Conservation (phyloP, 2,797 vertebrate genomes). For the Podargus strigoides region DNA sequence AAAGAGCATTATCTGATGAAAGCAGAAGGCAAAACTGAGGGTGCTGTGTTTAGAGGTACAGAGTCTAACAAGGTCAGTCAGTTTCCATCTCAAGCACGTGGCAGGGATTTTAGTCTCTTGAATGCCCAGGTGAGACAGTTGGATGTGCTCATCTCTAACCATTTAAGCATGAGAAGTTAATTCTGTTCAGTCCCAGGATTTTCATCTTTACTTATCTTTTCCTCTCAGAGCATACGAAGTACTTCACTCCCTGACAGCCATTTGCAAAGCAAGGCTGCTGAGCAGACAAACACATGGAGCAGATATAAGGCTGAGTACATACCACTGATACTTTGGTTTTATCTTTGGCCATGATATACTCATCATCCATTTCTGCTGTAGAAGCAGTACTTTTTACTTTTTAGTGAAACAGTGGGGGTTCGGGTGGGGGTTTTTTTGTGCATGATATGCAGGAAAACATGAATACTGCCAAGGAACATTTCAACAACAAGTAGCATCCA, state of each 20-base stretch:
- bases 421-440: neutral
- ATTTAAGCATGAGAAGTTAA: neutral
- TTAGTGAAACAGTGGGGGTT: neutral
- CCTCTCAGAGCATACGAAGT: neutral
- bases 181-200: neutral
- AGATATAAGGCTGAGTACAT: neutral
- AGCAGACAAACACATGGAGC: neutral
- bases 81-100: neutral
- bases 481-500: neutral
- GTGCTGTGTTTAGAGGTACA: neutral
- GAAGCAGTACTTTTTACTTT: neutral
- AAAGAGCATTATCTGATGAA: neutral
- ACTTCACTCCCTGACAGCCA: neutral
- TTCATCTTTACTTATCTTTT: neutral
- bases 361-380: neutral
- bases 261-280: neutral
- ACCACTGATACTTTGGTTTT: neutral
- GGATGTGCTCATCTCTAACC: neutral
- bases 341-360: neutral
- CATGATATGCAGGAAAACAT: neutral
- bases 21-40: neutral
- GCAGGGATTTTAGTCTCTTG: neutral
- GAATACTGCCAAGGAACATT: neutral
- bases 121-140: neutral
- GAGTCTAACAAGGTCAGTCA: neutral